A percentile compares a stretch with the other conserved stretches of the same genome.
Conservation (phyloP, 2,888 invertebrate species). For the Psylliodes chrysocephalus region DNA sequence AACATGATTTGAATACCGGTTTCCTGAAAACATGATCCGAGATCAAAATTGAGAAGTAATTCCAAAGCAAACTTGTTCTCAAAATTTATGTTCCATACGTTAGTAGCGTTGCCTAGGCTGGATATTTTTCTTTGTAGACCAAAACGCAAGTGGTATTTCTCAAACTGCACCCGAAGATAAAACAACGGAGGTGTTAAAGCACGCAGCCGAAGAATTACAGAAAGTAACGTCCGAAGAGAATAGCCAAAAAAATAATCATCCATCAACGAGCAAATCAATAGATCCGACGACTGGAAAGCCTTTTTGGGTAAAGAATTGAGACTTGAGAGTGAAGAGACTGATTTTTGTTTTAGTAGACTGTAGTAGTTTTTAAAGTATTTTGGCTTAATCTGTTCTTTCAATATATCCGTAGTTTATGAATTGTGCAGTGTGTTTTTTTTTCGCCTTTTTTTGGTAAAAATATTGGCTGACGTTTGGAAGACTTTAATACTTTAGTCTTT, state of each 20-base stretch:
- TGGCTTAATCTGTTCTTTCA: conserved; percentile 16
- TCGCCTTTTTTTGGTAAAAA: not conserved
- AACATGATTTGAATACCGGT: no score
- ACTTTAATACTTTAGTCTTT: no score
- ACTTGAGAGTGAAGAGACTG: conserved; percentile 34
- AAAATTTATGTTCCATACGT: no score
- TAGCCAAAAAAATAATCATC: conserved; percentile 1
- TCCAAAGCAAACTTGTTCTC: no score
- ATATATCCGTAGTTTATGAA: conserved; percentile 8
- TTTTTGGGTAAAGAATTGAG: conserved; percentile 48
- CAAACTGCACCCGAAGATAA: conserved; percentile 1
- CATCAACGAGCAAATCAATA: conserved; percentile 9
- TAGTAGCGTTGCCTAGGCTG: no score
- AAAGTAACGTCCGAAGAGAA: conserved; percentile 14
- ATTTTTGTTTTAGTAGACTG: conserved; percentile 25
- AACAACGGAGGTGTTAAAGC: conserved; percentile 28
- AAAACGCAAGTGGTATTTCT: not conserved
- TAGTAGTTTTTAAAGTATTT: conserved; percentile 15
- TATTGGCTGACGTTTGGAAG: no score
- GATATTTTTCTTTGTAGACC: conserved; percentile 23
- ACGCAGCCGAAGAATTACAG: conserved; percentile 35
- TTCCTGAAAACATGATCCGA: no score
- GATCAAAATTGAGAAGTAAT: no score
- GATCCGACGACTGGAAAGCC: conserved; percentile 44
- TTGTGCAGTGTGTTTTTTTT: conserved; percentile 16